Conservation (phyloP, 2,797 vertebrate species). For the Loris lydekkerianus region DNA sequence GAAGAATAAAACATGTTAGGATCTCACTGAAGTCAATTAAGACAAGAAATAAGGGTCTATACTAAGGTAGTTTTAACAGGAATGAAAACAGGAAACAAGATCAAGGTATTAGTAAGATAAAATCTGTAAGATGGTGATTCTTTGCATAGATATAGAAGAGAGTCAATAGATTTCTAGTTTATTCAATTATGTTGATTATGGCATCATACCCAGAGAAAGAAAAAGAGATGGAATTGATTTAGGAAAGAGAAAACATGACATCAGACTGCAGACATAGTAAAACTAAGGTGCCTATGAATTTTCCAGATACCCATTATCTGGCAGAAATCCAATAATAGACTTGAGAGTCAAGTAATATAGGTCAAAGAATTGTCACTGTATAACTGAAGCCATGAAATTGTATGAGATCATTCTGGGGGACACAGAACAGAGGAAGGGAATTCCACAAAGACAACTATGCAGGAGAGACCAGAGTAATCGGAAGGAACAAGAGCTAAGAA, state of each 20-base stretch:
- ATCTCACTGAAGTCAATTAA: not conserved
- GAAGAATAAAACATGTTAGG: not conserved
- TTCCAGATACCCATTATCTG: not conserved
- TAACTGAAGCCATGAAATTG: not conserved
- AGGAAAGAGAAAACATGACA: not conserved
- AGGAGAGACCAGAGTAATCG: not conserved
- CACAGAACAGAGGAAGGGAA: not conserved
- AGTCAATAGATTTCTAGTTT: not conserved
- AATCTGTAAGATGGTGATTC: not conserved
- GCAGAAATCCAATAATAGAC: not conserved
- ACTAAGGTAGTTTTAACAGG: not conserved
- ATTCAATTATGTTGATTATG: not conserved
- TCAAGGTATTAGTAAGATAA: not conserved
- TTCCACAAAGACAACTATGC: not conserved
- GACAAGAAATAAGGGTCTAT: not conserved
- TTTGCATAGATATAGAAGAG: not conserved
- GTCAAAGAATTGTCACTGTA: not conserved
- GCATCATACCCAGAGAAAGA: not conserved
- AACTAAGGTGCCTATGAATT: not conserved
- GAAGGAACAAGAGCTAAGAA: not conserved
- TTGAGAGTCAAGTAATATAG: not conserved
- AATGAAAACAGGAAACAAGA: not conserved
- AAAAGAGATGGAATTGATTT: conserved; percentile 3
- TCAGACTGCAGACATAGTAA: not conserved
- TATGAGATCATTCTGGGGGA: not conserved